Conservation (phyloP, 35 echinoderm and acorn worm genomes). For the Lytechinus variegatus region DNA sequence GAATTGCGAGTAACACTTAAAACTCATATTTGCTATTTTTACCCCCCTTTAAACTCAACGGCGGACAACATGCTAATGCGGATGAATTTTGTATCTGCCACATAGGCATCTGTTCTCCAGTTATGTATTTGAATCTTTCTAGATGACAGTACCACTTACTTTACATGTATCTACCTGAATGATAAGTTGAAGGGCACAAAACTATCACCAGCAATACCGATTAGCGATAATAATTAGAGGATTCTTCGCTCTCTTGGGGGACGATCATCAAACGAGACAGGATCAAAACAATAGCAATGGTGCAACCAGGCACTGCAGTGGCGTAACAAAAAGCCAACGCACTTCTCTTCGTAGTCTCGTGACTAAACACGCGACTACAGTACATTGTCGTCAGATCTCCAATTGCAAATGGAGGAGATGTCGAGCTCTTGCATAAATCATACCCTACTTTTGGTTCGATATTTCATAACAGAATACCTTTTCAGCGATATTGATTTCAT, state of each 20-base stretch:
- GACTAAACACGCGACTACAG: neutral
- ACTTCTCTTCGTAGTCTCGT: neutral
- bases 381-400: neutral
- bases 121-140: neutral
- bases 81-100: no score
- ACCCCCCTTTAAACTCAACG: no score
- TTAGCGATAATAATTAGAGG: neutral
- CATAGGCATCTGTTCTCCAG: no score
- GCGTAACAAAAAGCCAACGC: constrained; percentile 3
- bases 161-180: neutral
- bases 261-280: neutral
- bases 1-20: no score
- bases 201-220: neutral
- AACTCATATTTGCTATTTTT: no score
- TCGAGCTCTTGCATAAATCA: neutral
- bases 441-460: neutral
- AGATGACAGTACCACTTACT: neutral
- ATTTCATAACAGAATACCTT: neutral
- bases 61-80: no score
- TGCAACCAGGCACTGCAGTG: neutral
- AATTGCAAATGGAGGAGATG: neutral
- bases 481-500: neutral
- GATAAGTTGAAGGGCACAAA: neutral
- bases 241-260: neutral
- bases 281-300: neutral